Evolutionary conservation across 2,888 invertebrate genomes (phyloP).

Genomic region (Thereva nobilitata): DNA sequence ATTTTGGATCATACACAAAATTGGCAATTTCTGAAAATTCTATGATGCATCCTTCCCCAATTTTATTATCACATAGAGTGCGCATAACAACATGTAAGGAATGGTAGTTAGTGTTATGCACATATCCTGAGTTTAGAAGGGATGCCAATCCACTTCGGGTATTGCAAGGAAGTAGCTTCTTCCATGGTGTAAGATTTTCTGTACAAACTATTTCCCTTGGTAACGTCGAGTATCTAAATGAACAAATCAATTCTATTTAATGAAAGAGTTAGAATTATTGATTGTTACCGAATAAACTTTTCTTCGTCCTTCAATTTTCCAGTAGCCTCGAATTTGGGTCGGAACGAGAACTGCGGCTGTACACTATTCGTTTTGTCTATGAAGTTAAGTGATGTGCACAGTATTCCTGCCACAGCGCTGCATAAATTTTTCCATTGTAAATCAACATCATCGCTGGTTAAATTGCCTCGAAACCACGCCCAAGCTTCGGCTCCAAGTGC

Average conservation of each 20-base stretch:
- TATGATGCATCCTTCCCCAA: slow-evolving; percentile 66
- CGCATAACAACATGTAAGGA: slow-evolving; percentile 85
- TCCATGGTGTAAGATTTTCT: slow-evolving; percentile 98
- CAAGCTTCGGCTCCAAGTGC: slow-evolving; percentile 93
- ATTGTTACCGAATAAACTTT: slow-evolving; percentile 4
- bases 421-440: slow-evolving; percentile 85
- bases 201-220: slow-evolving; percentile 97
- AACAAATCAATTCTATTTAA: slow-evolving; percentile 49
- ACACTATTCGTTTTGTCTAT: slow-evolving; percentile 84
- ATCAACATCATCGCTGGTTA: slow-evolving; percentile 63
- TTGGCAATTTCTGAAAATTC: slow-evolving; percentile 86
- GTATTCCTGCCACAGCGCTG: slow-evolving; percentile 88
- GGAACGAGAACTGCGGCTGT: slow-evolving; percentile 79
- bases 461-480: slow-evolving; percentile 82
- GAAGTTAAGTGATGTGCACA: slow-evolving; percentile 96
- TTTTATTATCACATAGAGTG: slow-evolving; percentile 68
- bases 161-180: slow-evolving; percentile 94
- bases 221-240: slow-evolving; percentile 80
- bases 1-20: slow-evolving; percentile 76
- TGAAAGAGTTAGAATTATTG: neutral
- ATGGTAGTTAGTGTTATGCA: slow-evolving; percentile 92
- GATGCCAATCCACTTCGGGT: slow-evolving; percentile 85
- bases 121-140: slow-evolving; percentile 84
- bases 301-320: neutral
- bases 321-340: slow-evolving; percentile 62